Conservation (phyloP, 1,140 invertebrate genomes). For the Oncopeltus fasciatus region DNA sequence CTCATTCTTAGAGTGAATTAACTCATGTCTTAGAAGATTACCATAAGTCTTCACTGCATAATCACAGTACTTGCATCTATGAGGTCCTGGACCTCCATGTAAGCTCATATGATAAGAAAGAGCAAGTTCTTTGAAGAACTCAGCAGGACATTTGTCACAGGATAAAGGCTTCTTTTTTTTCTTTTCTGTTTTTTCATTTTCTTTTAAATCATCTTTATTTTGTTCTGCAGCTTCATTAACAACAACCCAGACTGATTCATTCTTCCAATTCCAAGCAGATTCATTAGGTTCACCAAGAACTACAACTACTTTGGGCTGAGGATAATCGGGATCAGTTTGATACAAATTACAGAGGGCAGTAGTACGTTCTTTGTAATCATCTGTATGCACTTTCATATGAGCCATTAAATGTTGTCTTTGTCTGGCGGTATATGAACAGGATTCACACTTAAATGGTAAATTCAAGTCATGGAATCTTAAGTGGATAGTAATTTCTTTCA, state of each 20-base stretch:
- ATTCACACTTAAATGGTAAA: slow-evolving; percentile 49
- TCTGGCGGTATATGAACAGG: slow-evolving; percentile 61
- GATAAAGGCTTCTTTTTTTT: slow-evolving; percentile 29
- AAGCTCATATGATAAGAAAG: slow-evolving; percentile 57
- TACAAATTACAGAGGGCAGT: slow-evolving; percentile 52
- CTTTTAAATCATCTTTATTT: background rate
- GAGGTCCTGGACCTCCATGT: slow-evolving; percentile 49
- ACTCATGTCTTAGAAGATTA: slow-evolving; percentile 58
- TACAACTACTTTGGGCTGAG: slow-evolving; percentile 43
- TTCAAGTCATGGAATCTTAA: slow-evolving; percentile 47
- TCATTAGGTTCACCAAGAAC: slow-evolving; percentile 25
- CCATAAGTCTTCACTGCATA: slow-evolving; percentile 65
- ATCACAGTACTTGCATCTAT: slow-evolving; percentile 67
- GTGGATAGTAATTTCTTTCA: slow-evolving; percentile 52
- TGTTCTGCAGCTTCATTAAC: slow-evolving; percentile 16
- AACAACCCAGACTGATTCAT: slow-evolving; percentile 33
- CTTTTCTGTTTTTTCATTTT: background rate
- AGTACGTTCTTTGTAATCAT: slow-evolving; percentile 67
- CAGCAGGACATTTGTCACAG: slow-evolving; percentile 51
- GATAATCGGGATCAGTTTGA: slow-evolving; percentile 41
- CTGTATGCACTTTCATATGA: slow-evolving; percentile 62
- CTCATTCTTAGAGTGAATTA: slow-evolving; percentile 35
- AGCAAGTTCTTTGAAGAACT: slow-evolving; percentile 50
- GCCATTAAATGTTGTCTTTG: slow-evolving; percentile 52
- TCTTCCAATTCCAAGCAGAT: slow-evolving; percentile 7